These are phyloP conservation scores for Hirudinaria manillensis DNA, from an alignment of 2,888 invertebrate species.

Conservation along the genomic window DNA sequence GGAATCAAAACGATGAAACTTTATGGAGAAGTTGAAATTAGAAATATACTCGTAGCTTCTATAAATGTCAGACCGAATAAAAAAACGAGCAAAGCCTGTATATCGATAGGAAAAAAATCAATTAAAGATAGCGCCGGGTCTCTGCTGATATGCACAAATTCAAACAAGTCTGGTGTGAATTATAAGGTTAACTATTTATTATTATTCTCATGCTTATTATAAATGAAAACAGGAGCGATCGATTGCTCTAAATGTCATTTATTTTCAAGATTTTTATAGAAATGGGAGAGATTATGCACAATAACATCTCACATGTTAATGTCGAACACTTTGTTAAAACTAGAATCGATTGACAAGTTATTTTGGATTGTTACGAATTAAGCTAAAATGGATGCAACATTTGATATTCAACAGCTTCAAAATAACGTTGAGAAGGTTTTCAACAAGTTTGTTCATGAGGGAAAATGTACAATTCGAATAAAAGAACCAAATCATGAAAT, in stretches of 20 bases:
- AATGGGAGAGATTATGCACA: no score
- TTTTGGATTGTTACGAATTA: neutral
- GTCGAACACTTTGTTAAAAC: no score
- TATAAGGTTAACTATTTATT: neutral
- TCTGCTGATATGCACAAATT: neutral
- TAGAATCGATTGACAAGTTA: neutral
- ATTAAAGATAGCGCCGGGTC: neutral
- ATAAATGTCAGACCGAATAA: neutral
- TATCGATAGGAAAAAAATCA: slow-evolving; percentile 4
- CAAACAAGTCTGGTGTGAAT: neutral
- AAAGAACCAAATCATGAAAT: slow-evolving; percentile 15
- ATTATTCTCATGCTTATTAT: no score
- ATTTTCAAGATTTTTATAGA: neutral
- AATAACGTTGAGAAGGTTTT: slow-evolving; percentile 14
- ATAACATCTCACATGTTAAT: no score
- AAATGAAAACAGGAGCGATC: no score
- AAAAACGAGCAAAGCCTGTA: neutral
- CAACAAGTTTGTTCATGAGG: neutral
- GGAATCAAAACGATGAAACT: neutral
- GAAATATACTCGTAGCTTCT: neutral
- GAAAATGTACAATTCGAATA: slow-evolving; percentile 10
- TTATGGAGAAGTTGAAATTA: slow-evolving; percentile 2
- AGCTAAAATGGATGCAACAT: no score
- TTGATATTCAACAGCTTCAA: slow-evolving; percentile 5
- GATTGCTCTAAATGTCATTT: neutral